A percentile compares a stretch with the other conserved stretches of the same genome.
These are phyloP conservation scores for Diplodus sargus DNA, from an alignment of 2,797 vertebrate species.

Conservation along the genomic window DNA sequence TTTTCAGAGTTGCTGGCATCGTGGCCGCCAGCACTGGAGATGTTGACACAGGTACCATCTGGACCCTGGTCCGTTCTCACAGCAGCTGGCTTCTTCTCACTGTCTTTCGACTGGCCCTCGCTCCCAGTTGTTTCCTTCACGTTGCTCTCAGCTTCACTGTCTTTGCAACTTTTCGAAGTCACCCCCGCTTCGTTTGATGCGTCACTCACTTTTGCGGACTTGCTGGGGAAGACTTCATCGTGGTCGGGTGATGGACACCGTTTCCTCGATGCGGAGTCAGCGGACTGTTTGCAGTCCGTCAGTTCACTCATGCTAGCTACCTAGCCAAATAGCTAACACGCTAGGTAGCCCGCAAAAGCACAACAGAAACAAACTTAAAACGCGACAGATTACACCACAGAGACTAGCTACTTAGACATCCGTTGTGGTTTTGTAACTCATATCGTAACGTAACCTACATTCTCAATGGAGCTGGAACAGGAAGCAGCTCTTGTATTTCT, in stretches of 20 bases:
- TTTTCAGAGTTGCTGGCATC: slow-evolving; percentile 44
- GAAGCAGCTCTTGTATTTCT: slow-evolving; percentile 64
- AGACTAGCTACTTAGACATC: neutral
- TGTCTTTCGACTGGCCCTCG: slow-evolving; percentile 25
- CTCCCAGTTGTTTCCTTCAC: slow-evolving; percentile 31
- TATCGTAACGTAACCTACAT: slow-evolving; percentile 53
- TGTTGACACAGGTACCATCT: slow-evolving; percentile 50
- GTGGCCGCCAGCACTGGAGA: slow-evolving; percentile 40
- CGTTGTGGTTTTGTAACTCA: neutral
- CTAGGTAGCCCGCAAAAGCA: slow-evolving; percentile 56
- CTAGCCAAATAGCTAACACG: slow-evolving; percentile 68
- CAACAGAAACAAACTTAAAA: slow-evolving; percentile 24
- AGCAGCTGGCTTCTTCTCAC: slow-evolving; percentile 25
- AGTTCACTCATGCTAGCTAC: slow-evolving; percentile 82
- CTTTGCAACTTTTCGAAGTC: slow-evolving; percentile 54
- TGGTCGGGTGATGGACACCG: slow-evolving; percentile 76
- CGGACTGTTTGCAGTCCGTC: slow-evolving; percentile 77
- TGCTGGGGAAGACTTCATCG: slow-evolving; percentile 70
- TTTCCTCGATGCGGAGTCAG: slow-evolving; percentile 80
- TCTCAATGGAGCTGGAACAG: slow-evolving; percentile 44
- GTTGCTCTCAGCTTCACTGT: slow-evolving; percentile 52
- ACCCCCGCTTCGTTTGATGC: slow-evolving; percentile 28
- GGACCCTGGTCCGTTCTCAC: slow-evolving; percentile 27
- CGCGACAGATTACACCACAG: neutral
- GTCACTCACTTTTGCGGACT: slow-evolving; percentile 75